Percentiles rank a stretch among this genome's conserved stretches.
Conservation (phyloP, 2,888 invertebrate genomes). For the Hydropsyche betteni region DNA sequence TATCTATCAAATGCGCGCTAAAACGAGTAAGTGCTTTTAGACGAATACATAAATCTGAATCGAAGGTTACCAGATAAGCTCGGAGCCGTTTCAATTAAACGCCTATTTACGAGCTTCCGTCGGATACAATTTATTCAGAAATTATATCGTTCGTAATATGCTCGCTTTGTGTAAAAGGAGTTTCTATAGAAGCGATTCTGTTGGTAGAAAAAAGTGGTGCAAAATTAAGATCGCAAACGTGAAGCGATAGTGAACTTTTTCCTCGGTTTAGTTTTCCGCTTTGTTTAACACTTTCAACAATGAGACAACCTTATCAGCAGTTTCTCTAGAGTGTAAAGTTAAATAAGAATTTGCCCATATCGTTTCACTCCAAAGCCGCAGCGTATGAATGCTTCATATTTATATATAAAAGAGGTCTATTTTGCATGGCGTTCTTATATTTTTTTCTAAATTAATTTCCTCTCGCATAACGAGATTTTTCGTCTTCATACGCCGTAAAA, state of each 20-base stretch:
- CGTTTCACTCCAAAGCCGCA: constrained; percentile 27
- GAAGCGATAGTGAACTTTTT: constrained; percentile 36
- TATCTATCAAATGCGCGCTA: no score
- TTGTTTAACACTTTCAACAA: constrained; percentile 45
- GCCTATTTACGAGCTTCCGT: no score
- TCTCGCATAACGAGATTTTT: constrained; percentile 23
- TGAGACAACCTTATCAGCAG: constrained; percentile 48
- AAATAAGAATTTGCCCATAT: constrained; percentile 44
- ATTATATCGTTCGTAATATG: no score
- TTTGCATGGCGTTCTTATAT: neutral
- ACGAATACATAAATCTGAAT: constrained; percentile 9
- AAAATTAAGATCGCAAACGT: constrained; percentile 22
- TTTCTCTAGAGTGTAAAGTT: constrained; percentile 44
- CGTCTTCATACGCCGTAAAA: constrained; percentile 6
- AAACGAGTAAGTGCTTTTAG: constrained; percentile 5
- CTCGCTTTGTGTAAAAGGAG: constrained; percentile 4
- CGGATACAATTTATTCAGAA: no score
- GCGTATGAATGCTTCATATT: neutral
- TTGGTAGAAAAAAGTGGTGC: neutral
- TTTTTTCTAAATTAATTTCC: constrained; percentile 22
- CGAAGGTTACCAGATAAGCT: no score
- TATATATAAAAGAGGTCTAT: neutral
- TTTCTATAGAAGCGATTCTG: neutral
- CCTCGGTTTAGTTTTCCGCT: constrained; percentile 35
- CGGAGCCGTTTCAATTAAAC: no score